Conservation (phyloP, 2,113 vertebrate genomes). For the Lagenorhynchus albirostris region DNA sequence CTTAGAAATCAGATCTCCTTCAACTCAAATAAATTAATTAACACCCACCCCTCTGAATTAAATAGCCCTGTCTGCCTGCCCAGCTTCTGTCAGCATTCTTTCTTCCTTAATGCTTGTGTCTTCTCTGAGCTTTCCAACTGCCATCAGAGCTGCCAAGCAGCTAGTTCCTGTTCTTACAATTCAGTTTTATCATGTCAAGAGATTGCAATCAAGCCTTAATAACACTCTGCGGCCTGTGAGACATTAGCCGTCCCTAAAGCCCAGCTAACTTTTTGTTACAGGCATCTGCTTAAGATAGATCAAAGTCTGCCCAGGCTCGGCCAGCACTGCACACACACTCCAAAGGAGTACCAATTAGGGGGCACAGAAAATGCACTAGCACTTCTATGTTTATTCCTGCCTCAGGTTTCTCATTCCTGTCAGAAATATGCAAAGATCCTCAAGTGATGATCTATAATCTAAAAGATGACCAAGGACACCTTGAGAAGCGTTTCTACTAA, state of each 20-base stretch:
- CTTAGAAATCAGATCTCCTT: slow-evolving; percentile 66
- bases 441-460: neutral
- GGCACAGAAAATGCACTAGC: neutral
- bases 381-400: neutral
- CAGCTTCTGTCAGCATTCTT: slow-evolving; percentile 42
- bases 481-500: neutral
- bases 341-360: neutral
- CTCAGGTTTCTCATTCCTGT: neutral
- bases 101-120: neutral
- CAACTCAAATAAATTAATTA: slow-evolving; percentile 68
- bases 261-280: neutral
- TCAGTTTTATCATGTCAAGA: slow-evolving; percentile 33
- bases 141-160: neutral
- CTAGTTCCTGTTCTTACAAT: slow-evolving; percentile 21
- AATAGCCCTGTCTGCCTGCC: slow-evolving; percentile 24
- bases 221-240: slow-evolving; percentile 18
- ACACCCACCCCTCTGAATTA: slow-evolving; percentile 47
- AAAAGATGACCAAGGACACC: neutral
- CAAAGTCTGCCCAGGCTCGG: neutral
- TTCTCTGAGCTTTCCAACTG: slow-evolving; percentile 29
- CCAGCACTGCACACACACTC: neutral
- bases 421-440: neutral
- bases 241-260: neutral
- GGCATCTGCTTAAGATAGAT: neutral
- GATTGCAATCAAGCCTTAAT: slow-evolving; percentile 56